A percentile compares a stretch with the other conserved stretches of the same genome.
These are phyloP conservation scores for Eurosta solidaginis DNA, from an alignment of 1,140 invertebrate genomes.

Conservation along the genomic window DNA sequence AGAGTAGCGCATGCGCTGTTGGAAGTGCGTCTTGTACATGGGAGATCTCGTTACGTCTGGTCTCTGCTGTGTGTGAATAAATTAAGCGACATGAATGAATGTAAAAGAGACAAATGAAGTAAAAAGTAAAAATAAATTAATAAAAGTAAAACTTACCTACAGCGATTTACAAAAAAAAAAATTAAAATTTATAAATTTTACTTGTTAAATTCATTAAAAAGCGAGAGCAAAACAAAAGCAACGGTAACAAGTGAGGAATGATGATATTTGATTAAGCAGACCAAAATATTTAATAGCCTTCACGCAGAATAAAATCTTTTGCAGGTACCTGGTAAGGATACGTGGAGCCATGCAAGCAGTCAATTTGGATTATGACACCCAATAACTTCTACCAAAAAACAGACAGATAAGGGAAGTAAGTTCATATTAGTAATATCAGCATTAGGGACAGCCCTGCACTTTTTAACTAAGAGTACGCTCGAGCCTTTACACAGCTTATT, in stretches of 20 bases:
- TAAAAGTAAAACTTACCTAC: background rate
- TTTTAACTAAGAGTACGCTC: too few relatives aligned
- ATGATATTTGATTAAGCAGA: background rate
- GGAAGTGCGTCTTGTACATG: background rate
- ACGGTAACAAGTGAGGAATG: background rate
- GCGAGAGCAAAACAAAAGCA: background rate
- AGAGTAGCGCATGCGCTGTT: background rate
- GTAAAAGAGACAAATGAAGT: background rate
- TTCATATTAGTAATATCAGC: too few relatives aligned
- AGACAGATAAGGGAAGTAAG: too few relatives aligned
- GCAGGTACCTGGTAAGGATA: too few relatives aligned
- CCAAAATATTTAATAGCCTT: background rate
- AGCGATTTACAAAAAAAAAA: background rate
- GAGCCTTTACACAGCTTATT: too few relatives aligned
- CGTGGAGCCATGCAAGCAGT: too few relatives aligned
- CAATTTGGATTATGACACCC: too few relatives aligned
- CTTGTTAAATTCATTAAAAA: slow-evolving; percentile 29
- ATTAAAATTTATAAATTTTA: slow-evolving; percentile 14
- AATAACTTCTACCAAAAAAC: too few relatives aligned
- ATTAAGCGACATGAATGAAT: slow-evolving; percentile 18
- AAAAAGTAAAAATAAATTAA: slow-evolving; percentile 9
- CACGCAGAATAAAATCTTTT: too few relatives aligned
- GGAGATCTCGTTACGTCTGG: background rate
- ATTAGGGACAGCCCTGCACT: too few relatives aligned
- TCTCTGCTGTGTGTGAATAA: slow-evolving; percentile 26